Evolutionary conservation across 1,140 invertebrate genomes (phyloP).

Genomic region (Platorchestia sp.): DNA sequence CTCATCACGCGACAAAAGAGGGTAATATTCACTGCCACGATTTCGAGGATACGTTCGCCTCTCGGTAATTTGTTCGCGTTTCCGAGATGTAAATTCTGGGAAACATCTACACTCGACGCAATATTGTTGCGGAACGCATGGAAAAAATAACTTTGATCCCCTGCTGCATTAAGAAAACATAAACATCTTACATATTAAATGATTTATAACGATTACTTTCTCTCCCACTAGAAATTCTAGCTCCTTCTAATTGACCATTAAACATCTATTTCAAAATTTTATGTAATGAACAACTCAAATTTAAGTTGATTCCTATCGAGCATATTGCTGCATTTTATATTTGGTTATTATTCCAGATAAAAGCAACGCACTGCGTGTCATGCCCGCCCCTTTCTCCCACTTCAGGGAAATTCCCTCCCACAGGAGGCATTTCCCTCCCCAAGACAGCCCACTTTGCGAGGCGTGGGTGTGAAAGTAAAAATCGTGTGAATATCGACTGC

Average conservation of each 20-base stretch:
- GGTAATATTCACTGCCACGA: neutral
- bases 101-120: neutral
- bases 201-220: neutral
- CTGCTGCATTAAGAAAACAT: neutral
- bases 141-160: neutral
- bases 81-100: neutral
- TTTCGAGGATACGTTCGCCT: neutral
- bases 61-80: neutral
- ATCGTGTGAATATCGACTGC: too few relatives aligned
- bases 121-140: too few relatives aligned
- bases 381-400: too few relatives aligned
- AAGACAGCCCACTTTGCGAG: too few relatives aligned
- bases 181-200: neutral
- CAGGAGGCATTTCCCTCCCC: too few relatives aligned
- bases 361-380: too few relatives aligned
- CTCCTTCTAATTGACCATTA: neutral
- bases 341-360: too few relatives aligned
- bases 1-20: neutral
- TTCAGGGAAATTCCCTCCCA: too few relatives aligned
- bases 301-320: neutral
- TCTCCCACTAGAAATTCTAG: neutral
- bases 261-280: neutral
- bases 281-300: neutral
- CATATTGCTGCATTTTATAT: too few relatives aligned
- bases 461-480: too few relatives aligned